Base-by-base conservation (phyloP, 2,113 vertebrate genomes). In the Myocastor coypus region DNA sequence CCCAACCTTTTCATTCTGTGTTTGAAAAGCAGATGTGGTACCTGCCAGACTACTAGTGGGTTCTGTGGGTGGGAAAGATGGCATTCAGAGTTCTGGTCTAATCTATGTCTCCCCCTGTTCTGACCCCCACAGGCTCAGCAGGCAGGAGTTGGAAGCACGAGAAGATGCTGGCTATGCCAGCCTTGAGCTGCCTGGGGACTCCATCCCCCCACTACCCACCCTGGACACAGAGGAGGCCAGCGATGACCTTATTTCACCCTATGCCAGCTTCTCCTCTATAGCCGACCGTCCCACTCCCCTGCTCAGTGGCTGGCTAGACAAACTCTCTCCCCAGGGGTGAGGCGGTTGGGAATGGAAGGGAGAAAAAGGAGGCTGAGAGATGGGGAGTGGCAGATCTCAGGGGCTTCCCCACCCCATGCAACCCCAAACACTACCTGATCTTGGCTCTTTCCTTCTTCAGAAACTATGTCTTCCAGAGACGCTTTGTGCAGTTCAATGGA, bases 381-480 rank as follows among this genome's bases (percentile, higher is more conserved):
- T 61, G 40, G 83, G 11, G 50, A 5, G 13, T 50, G 28, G 75
- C 40, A 28, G 59, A 69, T 92, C 52, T n/a, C 71, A 50, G 40
- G 20, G 69, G 52, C 26, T 57, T 9, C 59, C 26, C 52, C 28
- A 30, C n/a, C 28, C 52, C 37, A 24, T 55, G 28, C 22, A 50
- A 12, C 82, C 87, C 24, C 57, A n/a, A 64, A 46, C 6, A n/a
- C 64, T 73, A 40, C 82, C 42, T 93, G 28, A 95, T 77, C 63
- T 93, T 7, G 5, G 57, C n/a, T 85, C 90, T 90, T 98, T 87
- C 92, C 63, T 57, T 97, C 82, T 94, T 87, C 97, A 99, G 99
- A 98, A 99, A 99, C 98, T 99, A 99, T 16, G 99, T 99, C 96
- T 99, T 99, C 98, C 99, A 99, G 98, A 99, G 99, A 93, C 99